phyloP scores from a whole-genome alignment of 2,113 vertebrate species.

The Antennarius striatus region DNA sequence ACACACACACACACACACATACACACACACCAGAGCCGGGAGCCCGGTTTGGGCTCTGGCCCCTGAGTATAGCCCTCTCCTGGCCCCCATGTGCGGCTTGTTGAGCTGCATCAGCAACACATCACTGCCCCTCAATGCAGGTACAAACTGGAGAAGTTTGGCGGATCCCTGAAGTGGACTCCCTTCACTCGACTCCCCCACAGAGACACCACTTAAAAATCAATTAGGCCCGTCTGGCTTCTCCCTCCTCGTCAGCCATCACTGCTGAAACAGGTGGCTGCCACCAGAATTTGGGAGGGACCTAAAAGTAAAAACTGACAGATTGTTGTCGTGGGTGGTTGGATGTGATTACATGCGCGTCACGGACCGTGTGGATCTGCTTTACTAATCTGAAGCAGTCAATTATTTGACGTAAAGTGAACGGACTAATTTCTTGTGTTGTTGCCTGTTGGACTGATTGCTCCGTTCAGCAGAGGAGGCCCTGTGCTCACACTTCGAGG shows the following conservation, averaged over 20 bases:
- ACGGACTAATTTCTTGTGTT: background rate
- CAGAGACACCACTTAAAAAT: slow-evolving; percentile 83
- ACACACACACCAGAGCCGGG: slow-evolving; percentile 20
- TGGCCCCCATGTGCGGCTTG: slow-evolving; percentile 63
- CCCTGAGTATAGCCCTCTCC: slow-evolving; percentile 52
- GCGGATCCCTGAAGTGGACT: slow-evolving; percentile 70
- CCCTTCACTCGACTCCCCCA: slow-evolving; percentile 62
- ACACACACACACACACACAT: too few relatives aligned
- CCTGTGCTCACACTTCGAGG: slow-evolving; percentile 72
- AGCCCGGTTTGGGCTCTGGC: slow-evolving; percentile 30
- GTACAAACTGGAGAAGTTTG: slow-evolving; percentile 73
- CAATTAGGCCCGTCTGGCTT: slow-evolving; percentile 76
- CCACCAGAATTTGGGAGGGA: slow-evolving; percentile 9
- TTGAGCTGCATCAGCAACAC: slow-evolving; percentile 74
- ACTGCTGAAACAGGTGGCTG: slow-evolving; percentile 38
- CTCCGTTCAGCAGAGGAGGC: background rate
- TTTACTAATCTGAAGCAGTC: background rate
- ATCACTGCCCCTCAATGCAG: slow-evolving; percentile 76
- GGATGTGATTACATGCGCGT: too few relatives aligned
- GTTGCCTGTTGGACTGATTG: background rate
- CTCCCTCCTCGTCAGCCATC: slow-evolving; percentile 12
- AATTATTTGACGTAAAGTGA: too few relatives aligned
- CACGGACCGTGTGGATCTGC: too few relatives aligned
- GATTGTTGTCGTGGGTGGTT: background rate
- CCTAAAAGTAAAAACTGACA: slow-evolving; percentile 1